A percentile compares a stretch with the other conserved stretches of the same genome.
Evolutionary conservation across 2,113 vertebrate species (phyloP).

Genomic region (western clawed frog (Xenopus tropicalis)): UCB_Xtro_10.0 CM004449.2:68948501-68949000

Average conservation of each 20-base stretch:
- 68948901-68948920: not conserved
- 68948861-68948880: not conserved
- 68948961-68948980: too few relatives aligned
- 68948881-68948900: not conserved
- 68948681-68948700: slow-evolving; percentile 36
- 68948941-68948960: not conserved
- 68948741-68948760: slow-evolving; percentile 26
- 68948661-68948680: slow-evolving; percentile 3
- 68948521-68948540: not conserved
- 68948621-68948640: slow-evolving; percentile 23
- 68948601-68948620: slow-evolving; percentile 20
- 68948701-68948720: slow-evolving; percentile 44
- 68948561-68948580: not conserved
- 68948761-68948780: slow-evolving; percentile 2
- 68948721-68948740: slow-evolving; percentile 55
- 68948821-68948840: slow-evolving; percentile 25
- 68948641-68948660: slow-evolving; percentile 20
- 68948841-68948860: slow-evolving; percentile 4
- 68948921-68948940: not conserved
- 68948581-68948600: not conserved
- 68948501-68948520: slow-evolving; percentile 20
- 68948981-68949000: too few relatives aligned
- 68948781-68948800: not conserved
- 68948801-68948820: slow-evolving; percentile 13
- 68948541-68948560: not conserved